Evolutionary conservation across 1,140 invertebrate genomes (phyloP).

Genomic region (Maconellicoccus hirsutus): DNA sequence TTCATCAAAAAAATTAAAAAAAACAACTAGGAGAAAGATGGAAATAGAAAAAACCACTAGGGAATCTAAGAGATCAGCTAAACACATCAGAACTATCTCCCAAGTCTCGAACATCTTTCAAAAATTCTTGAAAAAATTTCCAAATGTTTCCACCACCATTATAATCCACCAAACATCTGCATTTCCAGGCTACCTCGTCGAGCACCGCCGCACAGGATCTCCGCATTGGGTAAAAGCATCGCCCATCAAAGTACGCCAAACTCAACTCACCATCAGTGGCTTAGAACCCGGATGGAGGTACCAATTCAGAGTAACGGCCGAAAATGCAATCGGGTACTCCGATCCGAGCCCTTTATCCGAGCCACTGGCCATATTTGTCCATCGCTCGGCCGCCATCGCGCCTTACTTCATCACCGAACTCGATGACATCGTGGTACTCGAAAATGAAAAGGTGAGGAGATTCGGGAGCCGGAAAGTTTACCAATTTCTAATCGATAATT

Average conservation of each 20-base stretch:
- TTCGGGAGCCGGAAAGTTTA: no score
- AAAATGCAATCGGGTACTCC: slow-evolving; percentile 72
- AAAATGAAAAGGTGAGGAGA: slow-evolving; percentile 59
- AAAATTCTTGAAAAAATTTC: no score
- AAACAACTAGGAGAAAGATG: no score
- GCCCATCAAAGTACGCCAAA: slow-evolving; percentile 50
- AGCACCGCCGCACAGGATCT: slow-evolving; percentile 62
- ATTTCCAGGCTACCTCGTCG: slow-evolving; percentile 52
- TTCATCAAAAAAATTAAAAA: no score
- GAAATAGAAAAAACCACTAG: no score
- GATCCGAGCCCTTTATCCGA: slow-evolving; percentile 66
- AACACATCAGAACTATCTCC: no score
- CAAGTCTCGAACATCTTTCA: no score
- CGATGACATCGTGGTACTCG: slow-evolving; percentile 50
- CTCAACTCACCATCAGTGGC: slow-evolving; percentile 60
- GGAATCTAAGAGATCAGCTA: no score
- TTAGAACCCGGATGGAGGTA: slow-evolving; percentile 77
- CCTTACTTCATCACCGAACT: slow-evolving; percentile 56
- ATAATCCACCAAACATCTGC: no score
- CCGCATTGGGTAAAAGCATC: slow-evolving; percentile 64
- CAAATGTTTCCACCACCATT: no score
- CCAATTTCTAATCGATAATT: neutral
- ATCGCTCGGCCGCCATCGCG: slow-evolving; percentile 49
- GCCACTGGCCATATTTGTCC: slow-evolving; percentile 57
- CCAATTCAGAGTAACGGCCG: slow-evolving; percentile 75